Evolutionary conservation across 1,140 invertebrate genomes (phyloP), one percentile per base, ranked within the genome.

Genomic region (Meloidogyne hapla): DNA sequence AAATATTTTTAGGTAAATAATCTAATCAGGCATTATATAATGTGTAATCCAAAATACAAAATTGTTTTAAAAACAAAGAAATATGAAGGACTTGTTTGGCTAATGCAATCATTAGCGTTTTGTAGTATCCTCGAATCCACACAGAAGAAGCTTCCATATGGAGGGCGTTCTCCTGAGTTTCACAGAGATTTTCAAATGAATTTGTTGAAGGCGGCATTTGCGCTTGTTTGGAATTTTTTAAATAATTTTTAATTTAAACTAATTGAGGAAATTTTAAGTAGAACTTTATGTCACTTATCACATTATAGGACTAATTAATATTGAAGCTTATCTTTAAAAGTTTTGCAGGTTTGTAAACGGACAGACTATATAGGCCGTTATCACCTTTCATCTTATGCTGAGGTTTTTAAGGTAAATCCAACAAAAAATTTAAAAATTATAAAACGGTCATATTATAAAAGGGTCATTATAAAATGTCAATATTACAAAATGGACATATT

Each of bases 291-390:
- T 33, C 33, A 33, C 33, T 8, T 33, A 33, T 33, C n/a, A n/a
- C n/a, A n/a, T n/a, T n/a, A n/a, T n/a, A n/a, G n/a, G n/a, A n/a
- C n/a, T n/a, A n/a, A n/a, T n/a, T n/a, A n/a, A n/a, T n/a, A n/a
- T n/a, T n/a, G n/a, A n/a, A n/a, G n/a, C n/a, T n/a, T n/a, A n/a
- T n/a, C n/a, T n/a, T n/a, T n/a, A n/a, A n/a, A n/a, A 6, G 33
- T 33, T 33, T 33, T 33, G 33, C 33, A 83, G 82, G 69, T 85
- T 18, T 85, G 83, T 63, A 81, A 81, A 68, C 62, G 72, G 23
- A 84, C 79, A n/a, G 81, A 83, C 65, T 79, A 87, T 62, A 85
- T 81, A 72, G 83, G 83, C 28, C 45, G 69, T 13, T 80, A 76
- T 48, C 83, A 78, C 26, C 63, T 76, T 67, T 69, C 62, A 28